Conservation (phyloP, 2,888 invertebrate species). For the Hyposoter didymator region DNA sequence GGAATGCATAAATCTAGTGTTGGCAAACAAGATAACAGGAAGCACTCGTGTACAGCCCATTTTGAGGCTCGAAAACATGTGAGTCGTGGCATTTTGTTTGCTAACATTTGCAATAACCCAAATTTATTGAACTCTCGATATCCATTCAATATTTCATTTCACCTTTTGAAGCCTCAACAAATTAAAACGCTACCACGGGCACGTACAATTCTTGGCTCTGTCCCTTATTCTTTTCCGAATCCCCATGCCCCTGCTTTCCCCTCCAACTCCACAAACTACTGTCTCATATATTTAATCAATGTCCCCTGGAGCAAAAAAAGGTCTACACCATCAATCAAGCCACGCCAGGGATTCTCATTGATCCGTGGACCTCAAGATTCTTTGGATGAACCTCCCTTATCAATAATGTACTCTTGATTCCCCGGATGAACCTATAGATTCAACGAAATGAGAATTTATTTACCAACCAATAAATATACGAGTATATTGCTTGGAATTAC, state of each 20-base stretch:
- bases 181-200: neutral
- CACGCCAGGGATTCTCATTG: neutral
- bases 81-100: neutral
- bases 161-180: neutral
- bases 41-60: neutral
- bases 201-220: neutral
- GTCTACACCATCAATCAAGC: constrained; percentile 29
- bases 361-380: constrained; percentile 11
- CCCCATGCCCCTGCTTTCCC: neutral
- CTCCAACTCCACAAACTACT: neutral
- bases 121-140: neutral
- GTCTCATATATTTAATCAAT: constrained; percentile 31
- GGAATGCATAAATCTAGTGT: neutral
- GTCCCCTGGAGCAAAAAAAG: constrained; percentile 6
- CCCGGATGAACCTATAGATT: neutral
- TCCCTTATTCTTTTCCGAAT: neutral
- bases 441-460: neutral
- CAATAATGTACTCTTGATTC: constrained; percentile 24
- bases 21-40: constrained; percentile 3
- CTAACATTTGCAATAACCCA: neutral
- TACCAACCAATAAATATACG: neutral
- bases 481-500: neutral
- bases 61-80: neutral
- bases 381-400: neutral
- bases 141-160: neutral